These are phyloP conservation scores for Tholera decimalis DNA, from an alignment of 2,888 invertebrate species.

Conservation along the genomic window DNA sequence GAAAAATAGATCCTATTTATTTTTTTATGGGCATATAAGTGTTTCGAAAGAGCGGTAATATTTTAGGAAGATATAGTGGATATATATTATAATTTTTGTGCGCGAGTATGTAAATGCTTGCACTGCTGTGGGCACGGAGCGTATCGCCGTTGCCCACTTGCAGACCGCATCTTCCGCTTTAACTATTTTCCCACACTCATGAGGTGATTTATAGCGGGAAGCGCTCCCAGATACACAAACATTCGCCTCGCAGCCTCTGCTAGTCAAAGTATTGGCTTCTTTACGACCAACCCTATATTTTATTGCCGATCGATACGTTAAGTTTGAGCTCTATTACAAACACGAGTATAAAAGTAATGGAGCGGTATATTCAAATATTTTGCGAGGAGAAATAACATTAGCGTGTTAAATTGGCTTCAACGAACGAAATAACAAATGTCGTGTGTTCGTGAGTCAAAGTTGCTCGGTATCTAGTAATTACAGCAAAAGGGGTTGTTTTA, in stretches of 20 bases:
- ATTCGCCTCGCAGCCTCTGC: conserved; percentile 75
- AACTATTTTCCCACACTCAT: conserved; percentile 80
- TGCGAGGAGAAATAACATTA: conserved; percentile 50
- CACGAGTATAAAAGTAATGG: conserved; percentile 58
- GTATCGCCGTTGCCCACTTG: conserved; percentile 79
- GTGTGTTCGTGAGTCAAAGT: conserved; percentile 76
- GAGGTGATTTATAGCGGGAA: conserved; percentile 84
- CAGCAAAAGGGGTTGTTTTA: conserved; percentile 77
- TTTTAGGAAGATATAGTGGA: conserved; percentile 39
- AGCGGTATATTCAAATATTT: conserved; percentile 63
- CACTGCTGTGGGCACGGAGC: conserved; percentile 60
- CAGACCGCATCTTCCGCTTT: conserved; percentile 78
- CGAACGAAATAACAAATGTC: conserved; percentile 71
- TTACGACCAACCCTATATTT: conserved; percentile 84
- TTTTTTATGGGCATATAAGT: conserved; percentile 15
- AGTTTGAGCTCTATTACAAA: conserved; percentile 75
- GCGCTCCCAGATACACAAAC: conserved; percentile 78
- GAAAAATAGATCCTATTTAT: conserved; percentile 46
- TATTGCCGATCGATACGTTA: conserved; percentile 80
- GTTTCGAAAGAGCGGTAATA: conserved; percentile 29
- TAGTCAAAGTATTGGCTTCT: conserved; percentile 81
- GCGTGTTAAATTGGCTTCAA: conserved; percentile 61
- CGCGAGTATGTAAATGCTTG: conserved; percentile 61
- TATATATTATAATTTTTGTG: conserved; percentile 44
- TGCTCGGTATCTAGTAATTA: conserved; percentile 75